A percentile compares a stretch with the other conserved stretches of the same genome.
These are phyloP conservation scores for Notodonta ziczac DNA, from an alignment of 2,888 invertebrate genomes.

Conservation along the genomic window DNA sequence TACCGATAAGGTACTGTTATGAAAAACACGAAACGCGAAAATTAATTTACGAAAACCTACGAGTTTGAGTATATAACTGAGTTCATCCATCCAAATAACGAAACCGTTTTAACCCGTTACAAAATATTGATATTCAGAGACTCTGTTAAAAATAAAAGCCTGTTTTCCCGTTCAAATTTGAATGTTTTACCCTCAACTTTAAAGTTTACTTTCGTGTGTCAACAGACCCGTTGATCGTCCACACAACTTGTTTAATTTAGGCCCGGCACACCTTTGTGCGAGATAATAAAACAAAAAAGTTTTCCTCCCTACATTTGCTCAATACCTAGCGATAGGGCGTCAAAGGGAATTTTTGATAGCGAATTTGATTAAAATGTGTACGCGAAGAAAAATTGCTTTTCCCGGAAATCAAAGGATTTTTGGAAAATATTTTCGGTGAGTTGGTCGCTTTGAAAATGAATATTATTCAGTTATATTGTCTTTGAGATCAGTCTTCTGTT, in stretches of 20 bases:
- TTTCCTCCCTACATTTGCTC: conserved; percentile 49
- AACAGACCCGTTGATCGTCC: conserved; percentile 32
- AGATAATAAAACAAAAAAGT: conserved; percentile 58
- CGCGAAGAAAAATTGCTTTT: conserved; percentile 20
- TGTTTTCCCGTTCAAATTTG: conserved; percentile 30
- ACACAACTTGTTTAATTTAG: conserved; percentile 63
- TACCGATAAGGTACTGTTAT: neutral
- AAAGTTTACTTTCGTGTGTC: conserved; percentile 46
- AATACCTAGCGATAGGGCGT: conserved; percentile 46
- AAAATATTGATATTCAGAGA: conserved; percentile 60
- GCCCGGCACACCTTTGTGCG: conserved; percentile 62
- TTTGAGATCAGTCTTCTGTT: neutral
- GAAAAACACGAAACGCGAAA: conserved; percentile 5
- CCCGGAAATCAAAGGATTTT: conserved; percentile 3
- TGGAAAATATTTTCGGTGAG: neutral
- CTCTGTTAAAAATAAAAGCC: conserved; percentile 44
- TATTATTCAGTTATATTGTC: neutral
- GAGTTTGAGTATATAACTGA: conserved; percentile 46
- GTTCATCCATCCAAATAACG: conserved; percentile 52
- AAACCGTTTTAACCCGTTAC: conserved; percentile 52
- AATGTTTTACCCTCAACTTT: conserved; percentile 35
- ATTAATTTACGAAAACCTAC: conserved; percentile 25
- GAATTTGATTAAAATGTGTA: conserved; percentile 44
- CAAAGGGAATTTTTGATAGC: conserved; percentile 48
- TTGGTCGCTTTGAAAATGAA: neutral